phyloP scores from a whole-genome alignment of 2,797 vertebrate species.

The Pteronotus mesoamericanus region DNA sequence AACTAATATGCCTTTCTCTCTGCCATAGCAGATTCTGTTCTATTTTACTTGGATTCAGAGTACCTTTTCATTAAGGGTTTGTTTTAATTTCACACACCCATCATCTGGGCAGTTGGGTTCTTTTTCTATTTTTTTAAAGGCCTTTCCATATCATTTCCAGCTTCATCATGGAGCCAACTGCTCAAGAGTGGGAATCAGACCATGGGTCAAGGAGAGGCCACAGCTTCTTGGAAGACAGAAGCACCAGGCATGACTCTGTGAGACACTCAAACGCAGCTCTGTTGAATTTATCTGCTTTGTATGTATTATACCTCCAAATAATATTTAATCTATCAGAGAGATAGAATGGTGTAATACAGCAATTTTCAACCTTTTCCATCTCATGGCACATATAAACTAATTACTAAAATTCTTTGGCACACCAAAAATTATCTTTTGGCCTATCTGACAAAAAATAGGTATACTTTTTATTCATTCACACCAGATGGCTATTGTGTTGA shows the following conservation, averaged over 20 bases:
- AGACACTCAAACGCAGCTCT: neutral
- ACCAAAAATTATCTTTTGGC: neutral
- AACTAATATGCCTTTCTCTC: neutral
- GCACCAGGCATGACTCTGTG: neutral
- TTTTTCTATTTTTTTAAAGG: neutral
- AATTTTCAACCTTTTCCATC: neutral
- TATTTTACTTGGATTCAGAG: slow-evolving; percentile 33
- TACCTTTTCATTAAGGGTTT: neutral
- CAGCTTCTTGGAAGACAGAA: neutral
- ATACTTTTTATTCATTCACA: neutral
- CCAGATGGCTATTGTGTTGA: neutral
- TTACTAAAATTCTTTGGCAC: neutral
- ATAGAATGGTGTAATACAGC: neutral
- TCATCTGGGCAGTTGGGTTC: neutral
- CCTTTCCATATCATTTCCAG: neutral
- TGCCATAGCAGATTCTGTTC: neutral
- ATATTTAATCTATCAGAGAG: neutral
- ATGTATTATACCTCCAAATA: neutral
- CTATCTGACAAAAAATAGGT: neutral
- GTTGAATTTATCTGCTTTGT: neutral
- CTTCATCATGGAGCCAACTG: neutral
- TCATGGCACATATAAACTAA: neutral
- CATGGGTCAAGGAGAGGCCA: neutral
- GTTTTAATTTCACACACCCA: neutral
- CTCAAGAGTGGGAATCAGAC: neutral